Evolutionary conservation across 2,113 vertebrate species (phyloP), one percentile per base, ranked within the genome.

Genomic region (Vulpes vulpes): DNA sequence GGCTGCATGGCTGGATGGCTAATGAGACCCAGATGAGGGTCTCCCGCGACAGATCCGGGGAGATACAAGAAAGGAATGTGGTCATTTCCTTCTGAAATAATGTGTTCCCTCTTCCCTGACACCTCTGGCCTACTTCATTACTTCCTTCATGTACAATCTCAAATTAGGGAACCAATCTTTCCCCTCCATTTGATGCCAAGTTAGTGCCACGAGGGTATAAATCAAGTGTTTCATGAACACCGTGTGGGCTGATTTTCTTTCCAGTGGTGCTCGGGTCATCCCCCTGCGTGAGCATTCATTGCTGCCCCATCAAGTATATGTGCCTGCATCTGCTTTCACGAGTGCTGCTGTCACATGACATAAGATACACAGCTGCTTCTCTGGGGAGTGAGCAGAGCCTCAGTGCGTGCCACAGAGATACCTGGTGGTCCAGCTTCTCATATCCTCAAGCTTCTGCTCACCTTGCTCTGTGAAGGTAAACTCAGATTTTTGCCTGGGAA

Each of bases 161-260:
- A 97, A 93, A 76, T 65, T 86, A 95, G 97, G 0, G 8, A 98
- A 84, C 89, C 94, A 84, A 94, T 94, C 96, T 96, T 89, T 97
- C 93, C 96, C 95, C 95, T 96, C 92, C 22, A 90, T 1, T 57
- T 11, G 59, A 97, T 94, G 94, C 98, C 96, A 96, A 92, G 95
- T 97, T 93, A 98, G 82, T 85, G 95, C 76, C 95, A 81, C 0
- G 95, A 98, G 97, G 96, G 98, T 1, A 55, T 93, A 98, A 98
- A 98, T 98, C 97, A 95, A 98, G 69, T 67, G 65, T 94, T 98
- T 98, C 94, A 43, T 78, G 97, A 98, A 69, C 96, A 96, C 69
- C 69, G 73, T 49, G 79, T 65, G 91, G 98, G 60, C 95, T 89
- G 43, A 88, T 98, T 96, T 97, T 96, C 88, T 95, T 97, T 96